Base-by-base conservation (phyloP, 2,113 vertebrate genomes). In the Sarotherodon lohbergeri region DNA sequence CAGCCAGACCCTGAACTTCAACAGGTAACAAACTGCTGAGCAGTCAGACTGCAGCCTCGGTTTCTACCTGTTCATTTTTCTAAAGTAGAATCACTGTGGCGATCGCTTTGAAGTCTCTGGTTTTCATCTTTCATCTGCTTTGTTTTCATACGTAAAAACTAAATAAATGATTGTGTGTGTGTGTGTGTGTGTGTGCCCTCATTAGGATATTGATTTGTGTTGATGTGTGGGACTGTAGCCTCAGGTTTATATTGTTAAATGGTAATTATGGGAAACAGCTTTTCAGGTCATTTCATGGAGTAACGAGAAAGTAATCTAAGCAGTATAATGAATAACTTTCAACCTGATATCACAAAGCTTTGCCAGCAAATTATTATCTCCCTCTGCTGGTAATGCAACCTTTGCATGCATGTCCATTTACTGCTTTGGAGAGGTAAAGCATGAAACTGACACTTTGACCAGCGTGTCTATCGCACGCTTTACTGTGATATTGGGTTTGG, bases 91-190 rank as follows among this genome's bases (percentile, higher is more conserved):
- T 66, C 34, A 39, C 19, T n/a, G 34, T 66, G 4, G 19, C 19
- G 4, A 66, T 0, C 0, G 1, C 0, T 66, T 39, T 1, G 19
- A 2, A 66, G 61, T 0, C 0, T 39, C 61, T 66, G 34, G 10
- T 66, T 66, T 66, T 5, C 0, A 1, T 66, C 34, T 66, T 66
- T 66, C 19, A 22, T 66, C 61, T 39, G 34, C 61, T 5, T 66
- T 66, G 61, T 39, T 66, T 39, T 66, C 0, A 39, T 3, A 3
- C 5, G 6, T 0, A 39, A 39, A 66, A 66, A 39, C 0, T 0
- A 66, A 66, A 66, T 66, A 36, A 66, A 39, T 34, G 10, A 66
- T 39, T 7, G 61, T 3, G 61, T 1, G 61, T 39, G 6, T 39
- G 19, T 39, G 27, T 27, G 2, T 7, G 61, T 3, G 61, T 1